A percentile compares a stretch with the other conserved stretches of the same genome.
These are phyloP conservation scores for Acleris emargana DNA, from an alignment of 2,888 invertebrate species.

Conservation along the genomic window DNA sequence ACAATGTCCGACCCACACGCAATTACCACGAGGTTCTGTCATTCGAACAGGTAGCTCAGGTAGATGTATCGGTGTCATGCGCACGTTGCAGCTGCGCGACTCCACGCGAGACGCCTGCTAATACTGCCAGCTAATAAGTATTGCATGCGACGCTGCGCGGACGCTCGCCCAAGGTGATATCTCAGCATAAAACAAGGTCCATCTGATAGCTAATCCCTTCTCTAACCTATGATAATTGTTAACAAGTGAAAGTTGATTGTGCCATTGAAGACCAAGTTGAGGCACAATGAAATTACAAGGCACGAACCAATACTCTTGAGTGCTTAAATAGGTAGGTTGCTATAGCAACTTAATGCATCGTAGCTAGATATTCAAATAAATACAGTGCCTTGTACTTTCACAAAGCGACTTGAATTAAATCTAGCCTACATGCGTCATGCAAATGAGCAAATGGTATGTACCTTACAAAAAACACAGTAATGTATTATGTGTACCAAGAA, in stretches of 20 bases:
- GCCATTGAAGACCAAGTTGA: conserved; percentile 6
- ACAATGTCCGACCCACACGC: not conserved
- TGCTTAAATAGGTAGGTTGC: conserved; percentile 4
- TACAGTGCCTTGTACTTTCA: not conserved
- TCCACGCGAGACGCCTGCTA: conserved; percentile 6
- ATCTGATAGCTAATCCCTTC: conserved; percentile 67
- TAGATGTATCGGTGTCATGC: conserved; percentile 45
- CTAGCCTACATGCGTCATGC: not conserved
- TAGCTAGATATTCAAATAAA: not conserved
- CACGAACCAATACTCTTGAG: not conserved
- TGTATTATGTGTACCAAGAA: not conserved
- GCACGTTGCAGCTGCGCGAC: conserved; percentile 37
- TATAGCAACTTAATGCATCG: conserved; percentile 20
- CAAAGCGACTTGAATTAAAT: not conserved
- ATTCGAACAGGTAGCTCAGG: conserved; percentile 4
- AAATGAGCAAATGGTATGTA: not conserved
- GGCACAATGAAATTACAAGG: not conserved
- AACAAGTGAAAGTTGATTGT: conserved; percentile 62
- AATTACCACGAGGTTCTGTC: not conserved
- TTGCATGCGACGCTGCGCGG: conserved; percentile 44
- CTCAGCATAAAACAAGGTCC: conserved; percentile 65
- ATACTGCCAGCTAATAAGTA: conserved; percentile 1
- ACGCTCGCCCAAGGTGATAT: conserved; percentile 65
- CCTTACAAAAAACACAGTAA: not conserved
- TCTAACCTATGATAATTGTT: conserved; percentile 53